These are phyloP conservation scores for Cygnus atratus DNA, from an alignment of 2,113 vertebrate species.

Conservation along the genomic window DNA sequence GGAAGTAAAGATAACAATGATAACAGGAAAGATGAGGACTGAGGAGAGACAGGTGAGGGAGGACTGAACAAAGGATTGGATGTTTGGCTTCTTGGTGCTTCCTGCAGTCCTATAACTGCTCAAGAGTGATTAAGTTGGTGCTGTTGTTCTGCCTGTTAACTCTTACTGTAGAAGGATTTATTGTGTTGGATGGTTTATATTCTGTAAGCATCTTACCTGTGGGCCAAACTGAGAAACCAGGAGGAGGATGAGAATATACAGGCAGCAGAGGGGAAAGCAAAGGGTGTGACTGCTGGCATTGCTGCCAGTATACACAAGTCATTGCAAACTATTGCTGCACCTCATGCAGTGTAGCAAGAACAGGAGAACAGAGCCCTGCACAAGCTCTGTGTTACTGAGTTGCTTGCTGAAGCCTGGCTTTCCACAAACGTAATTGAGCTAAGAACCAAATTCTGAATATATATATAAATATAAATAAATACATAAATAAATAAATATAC, in stretches of 20 bases:
- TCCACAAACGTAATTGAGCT: neutral
- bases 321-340: neutral
- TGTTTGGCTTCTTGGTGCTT: neutral
- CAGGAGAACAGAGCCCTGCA: neutral
- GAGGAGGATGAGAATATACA: rapidly evolving
- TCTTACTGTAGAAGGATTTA: neutral
- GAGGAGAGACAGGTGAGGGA: neutral
- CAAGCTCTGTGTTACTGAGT: neutral
- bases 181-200: neutral
- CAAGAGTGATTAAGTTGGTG: neutral
- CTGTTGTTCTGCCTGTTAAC: neutral
- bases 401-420: neutral
- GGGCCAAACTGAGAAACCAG: neutral
- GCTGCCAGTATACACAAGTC: neutral
- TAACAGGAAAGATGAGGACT: neutral
- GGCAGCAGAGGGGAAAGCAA: neutral
- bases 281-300: neutral
- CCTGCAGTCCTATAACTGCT: neutral
- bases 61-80: neutral
- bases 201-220: neutral
- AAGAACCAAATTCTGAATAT: neutral
- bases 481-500: neutral
- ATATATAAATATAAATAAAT: too few relatives aligned
- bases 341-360: neutral
- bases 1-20: neutral